Base-by-base conservation (phyloP, 2,797 vertebrate genomes). In the Myotis pilosus region DNA sequence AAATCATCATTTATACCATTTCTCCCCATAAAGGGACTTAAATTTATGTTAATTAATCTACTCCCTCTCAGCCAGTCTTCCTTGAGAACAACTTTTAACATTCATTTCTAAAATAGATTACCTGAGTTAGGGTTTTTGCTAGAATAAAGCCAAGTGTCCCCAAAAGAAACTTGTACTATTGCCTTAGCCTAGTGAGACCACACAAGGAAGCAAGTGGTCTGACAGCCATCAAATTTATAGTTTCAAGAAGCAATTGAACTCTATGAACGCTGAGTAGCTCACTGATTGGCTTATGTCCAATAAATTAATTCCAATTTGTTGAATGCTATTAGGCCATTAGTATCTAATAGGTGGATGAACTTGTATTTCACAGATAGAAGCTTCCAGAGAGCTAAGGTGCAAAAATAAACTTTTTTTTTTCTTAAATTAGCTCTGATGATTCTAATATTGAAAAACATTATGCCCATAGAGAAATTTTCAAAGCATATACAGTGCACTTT, bases 341-440 rank as follows among this genome's bases (percentile, higher is more conserved):
- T 13, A 69, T 82, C 25, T 91, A 89, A 44, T 25, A 75, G 22
- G 17, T 69, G 10, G 25, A 79, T 30, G 17, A 84, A 79, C 30
- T 87, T 66, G 17, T 95, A 62, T 85, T 51, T 96, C 74, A 89
- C 55, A 95, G 25, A 53, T 92, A 62, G 68, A 22, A 76, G 38
- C 85, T 94, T 79, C 72, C 68, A 80, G 30, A 92, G 30, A 83
- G 41, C 36, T 79, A 89, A 90, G 25, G 30, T 66, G 74, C 3
- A 89, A 94, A 92, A 79, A 41, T 60, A 38, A 95, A 69, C 8
- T 9, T 22, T 44, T 23, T 72, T 80, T 92, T 88, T 41, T 22
- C 57, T 72, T 84, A 64, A 88, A 86, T 94, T 75, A 90, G 49
- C 28, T 96, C 41, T 80, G 75, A 4, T 91, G 28, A 86, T n/a